These are phyloP conservation scores for Portevinia maculata DNA, from an alignment of 2,888 invertebrate species.

Conservation along the genomic window DNA sequence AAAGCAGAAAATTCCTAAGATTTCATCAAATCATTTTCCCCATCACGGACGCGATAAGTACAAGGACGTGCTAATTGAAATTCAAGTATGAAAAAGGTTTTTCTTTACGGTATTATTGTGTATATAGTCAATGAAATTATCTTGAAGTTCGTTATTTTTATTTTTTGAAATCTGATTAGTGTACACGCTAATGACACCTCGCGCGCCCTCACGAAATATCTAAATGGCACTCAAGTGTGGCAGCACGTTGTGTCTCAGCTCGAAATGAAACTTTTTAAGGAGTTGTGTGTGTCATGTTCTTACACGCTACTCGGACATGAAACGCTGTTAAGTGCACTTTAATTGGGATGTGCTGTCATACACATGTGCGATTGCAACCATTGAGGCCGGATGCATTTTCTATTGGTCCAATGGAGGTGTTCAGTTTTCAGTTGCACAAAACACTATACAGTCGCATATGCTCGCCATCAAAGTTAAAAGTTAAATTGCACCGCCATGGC, in stretches of 20 bases:
- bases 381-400: constrained; percentile 34
- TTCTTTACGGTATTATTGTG: constrained; percentile 8
- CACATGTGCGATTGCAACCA: background rate
- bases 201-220: constrained; percentile 15
- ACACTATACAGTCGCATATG: constrained; percentile 25
- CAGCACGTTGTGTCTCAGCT: background rate
- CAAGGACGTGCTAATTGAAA: constrained; percentile 67
- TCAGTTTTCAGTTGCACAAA: constrained; percentile 16
- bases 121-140: too few species aligned
- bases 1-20: constrained; percentile 52
- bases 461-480: constrained; percentile 14
- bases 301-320: constrained; percentile 51
- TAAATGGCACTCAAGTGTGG: constrained; percentile 20
- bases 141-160: too few species aligned
- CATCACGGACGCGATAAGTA: constrained; percentile 32
- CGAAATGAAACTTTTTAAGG: constrained; percentile 62
- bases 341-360: constrained; percentile 67
- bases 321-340: constrained; percentile 55
- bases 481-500: constrained; percentile 44
- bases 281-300: constrained; percentile 49
- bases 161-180: constrained; percentile 30
- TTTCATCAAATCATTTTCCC: constrained; percentile 47
- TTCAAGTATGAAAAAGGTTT: constrained; percentile 28
- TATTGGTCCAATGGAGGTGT: constrained; percentile 38
- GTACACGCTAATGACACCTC: constrained; percentile 42